A percentile compares a stretch with the other conserved stretches of the same genome.
Conservation (phyloP, 23 tunicate species). For the Botrylloides violaceus region DNA sequence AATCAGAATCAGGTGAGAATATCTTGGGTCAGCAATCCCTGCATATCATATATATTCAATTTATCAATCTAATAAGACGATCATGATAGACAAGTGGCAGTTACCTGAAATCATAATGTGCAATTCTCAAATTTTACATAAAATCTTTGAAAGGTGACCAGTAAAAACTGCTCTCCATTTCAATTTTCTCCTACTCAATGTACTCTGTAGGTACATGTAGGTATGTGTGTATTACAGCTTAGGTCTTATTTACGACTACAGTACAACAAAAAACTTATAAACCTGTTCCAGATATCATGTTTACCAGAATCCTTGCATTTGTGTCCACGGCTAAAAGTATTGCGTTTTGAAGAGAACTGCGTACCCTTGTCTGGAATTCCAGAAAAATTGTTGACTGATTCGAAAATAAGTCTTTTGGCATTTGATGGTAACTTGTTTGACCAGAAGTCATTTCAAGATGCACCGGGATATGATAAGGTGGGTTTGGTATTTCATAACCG, state of each 20-base stretch:
- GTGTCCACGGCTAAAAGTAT: conserved; percentile 76
- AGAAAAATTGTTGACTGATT: conserved; percentile 33
- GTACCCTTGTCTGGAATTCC: conserved; percentile 39
- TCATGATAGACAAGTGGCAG: too few species aligned
- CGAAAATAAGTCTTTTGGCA: conserved; percentile 42
- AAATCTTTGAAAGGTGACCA: too few species aligned
- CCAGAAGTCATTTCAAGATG: conserved; percentile 55
- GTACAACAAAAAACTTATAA: not conserved
- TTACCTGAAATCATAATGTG: too few species aligned
- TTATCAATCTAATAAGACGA: too few species aligned
- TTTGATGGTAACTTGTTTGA: conserved; percentile 68
- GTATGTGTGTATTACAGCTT: too few species aligned
- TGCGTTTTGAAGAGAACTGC: conserved; percentile 74
- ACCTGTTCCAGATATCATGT: conserved; percentile 23
- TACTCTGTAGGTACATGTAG: too few species aligned
- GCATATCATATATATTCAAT: too few species aligned
- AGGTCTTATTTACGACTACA: too few species aligned
- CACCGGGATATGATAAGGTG: conserved; percentile 58
- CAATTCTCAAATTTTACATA: too few species aligned
- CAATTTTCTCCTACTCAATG: too few species aligned
- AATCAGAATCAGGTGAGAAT: conserved; percentile 61
- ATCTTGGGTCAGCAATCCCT: too few species aligned
- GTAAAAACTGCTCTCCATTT: too few species aligned
- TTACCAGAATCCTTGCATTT: conserved; percentile 40
- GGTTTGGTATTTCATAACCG: conserved; percentile 5